phyloP scores from a whole-genome alignment of 2,113 vertebrate species.

The Trematomus loennbergii region DNA sequence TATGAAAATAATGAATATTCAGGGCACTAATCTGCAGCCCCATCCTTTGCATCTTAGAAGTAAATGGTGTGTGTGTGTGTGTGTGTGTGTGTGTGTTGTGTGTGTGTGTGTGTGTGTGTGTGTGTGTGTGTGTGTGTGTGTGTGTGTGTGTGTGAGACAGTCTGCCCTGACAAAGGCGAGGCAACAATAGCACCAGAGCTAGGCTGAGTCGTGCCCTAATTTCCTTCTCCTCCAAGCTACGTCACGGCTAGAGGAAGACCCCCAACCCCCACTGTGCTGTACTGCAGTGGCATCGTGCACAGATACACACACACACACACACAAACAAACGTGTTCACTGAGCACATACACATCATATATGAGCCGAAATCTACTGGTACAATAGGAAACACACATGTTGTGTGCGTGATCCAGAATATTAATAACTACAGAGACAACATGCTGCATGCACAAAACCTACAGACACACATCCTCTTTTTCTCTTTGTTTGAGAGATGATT shows the following conservation, averaged over 20 bases:
- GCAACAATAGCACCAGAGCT: constrained; percentile 63
- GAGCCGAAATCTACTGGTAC: neutral
- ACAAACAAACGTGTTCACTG: neutral
- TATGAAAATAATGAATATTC: too few relatives aligned
- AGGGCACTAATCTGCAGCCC: neutral
- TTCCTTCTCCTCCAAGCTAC: constrained; percentile 59
- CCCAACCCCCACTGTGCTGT: constrained; percentile 68
- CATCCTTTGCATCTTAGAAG: neutral
- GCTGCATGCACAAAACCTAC: neutral
- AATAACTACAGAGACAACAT: constrained; percentile 3
- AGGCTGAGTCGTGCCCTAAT: constrained; percentile 69
- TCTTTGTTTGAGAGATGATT: constrained; percentile 41
- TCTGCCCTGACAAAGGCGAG: constrained; percentile 35
- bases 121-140: constrained; percentile 19
- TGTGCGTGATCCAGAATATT: neutral
- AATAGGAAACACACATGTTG: constrained; percentile 9
- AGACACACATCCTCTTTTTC: neutral
- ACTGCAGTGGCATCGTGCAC: constrained; percentile 29
- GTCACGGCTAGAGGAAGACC: constrained; percentile 63
- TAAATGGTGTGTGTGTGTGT: neutral
- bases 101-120: constrained; percentile 10
- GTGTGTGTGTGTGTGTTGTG: constrained; percentile 3
- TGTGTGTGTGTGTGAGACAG: constrained; percentile 18
- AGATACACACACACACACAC: neutral
- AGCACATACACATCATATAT: neutral